phyloP scores from a whole-genome alignment of 1,140 invertebrate genomes.

The Eubasilissa regina region DNA sequence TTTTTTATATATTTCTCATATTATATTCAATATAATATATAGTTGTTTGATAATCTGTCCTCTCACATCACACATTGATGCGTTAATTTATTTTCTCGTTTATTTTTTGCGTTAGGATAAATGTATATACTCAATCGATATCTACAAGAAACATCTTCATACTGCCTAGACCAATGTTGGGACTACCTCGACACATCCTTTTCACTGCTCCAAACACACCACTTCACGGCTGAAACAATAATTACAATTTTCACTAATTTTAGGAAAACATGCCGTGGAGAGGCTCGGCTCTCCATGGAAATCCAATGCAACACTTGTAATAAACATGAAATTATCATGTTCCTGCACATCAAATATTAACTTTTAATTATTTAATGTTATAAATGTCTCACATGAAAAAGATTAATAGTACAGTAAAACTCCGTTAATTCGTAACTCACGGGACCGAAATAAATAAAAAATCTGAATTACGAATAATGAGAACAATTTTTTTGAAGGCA shows the following conservation, averaged over 20 bases:
- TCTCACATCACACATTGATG: slow-evolving; percentile 43
- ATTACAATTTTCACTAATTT: no score
- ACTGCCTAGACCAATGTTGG: slow-evolving; percentile 34
- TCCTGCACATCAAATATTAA: background rate
- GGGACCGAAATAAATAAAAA: no score
- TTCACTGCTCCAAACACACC: slow-evolving; percentile 44
- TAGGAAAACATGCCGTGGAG: no score
- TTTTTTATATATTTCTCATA: slow-evolving; percentile 51
- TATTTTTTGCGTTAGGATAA: slow-evolving; percentile 41
- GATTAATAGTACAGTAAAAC: no score
- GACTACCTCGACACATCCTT: slow-evolving; percentile 21
- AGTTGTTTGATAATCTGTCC: slow-evolving; percentile 50
- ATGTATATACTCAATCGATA: slow-evolving; percentile 56
- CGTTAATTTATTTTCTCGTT: slow-evolving; percentile 26
- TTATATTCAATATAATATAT: slow-evolving; percentile 57
- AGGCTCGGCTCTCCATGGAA: no score
- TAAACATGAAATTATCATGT: background rate
- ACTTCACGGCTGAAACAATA: slow-evolving; percentile 47
- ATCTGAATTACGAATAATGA: no score
- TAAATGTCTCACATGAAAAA: no score
- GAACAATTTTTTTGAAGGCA: no score
- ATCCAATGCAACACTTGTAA: background rate
- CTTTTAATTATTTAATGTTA: no score
- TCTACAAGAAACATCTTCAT: slow-evolving; percentile 56
- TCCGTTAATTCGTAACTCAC: no score